Percentiles rank a stretch among this genome's conserved stretches.
These are phyloP conservation scores for Anseranas semipalmata DNA, from an alignment of 2,113 vertebrate genomes.

Conservation along the genomic window DNA sequence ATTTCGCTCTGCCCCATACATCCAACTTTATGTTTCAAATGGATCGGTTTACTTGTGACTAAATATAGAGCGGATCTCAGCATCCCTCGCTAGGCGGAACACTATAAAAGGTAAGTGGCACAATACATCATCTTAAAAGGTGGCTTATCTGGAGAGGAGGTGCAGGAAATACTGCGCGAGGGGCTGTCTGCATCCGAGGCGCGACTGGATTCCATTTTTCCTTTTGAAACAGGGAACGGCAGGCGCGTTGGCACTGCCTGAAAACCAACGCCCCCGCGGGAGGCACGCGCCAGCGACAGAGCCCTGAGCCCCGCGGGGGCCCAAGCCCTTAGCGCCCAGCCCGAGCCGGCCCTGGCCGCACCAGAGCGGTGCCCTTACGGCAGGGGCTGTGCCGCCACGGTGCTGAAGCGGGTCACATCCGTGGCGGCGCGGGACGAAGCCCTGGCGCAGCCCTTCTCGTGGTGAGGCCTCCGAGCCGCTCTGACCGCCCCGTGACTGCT, in stretches of 20 bases:
- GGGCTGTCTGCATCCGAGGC: constrained; percentile 35
- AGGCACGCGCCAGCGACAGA: too few relatives aligned
- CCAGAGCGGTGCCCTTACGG: too few relatives aligned
- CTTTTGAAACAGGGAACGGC: constrained; percentile 43
- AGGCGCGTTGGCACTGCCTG: neutral
- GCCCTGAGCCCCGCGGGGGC: too few relatives aligned
- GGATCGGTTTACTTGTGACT: constrained; percentile 7
- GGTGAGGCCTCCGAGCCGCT: neutral
- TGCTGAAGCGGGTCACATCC: neutral
- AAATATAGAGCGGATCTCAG: constrained; percentile 9
- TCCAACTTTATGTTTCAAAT: constrained; percentile 29
- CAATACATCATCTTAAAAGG: constrained; percentile 70
- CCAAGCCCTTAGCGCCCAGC: too few relatives aligned
- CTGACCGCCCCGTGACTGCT: fast-evolving
- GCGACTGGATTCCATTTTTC: constrained; percentile 40
- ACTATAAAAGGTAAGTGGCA: constrained; percentile 68
- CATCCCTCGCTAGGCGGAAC: constrained; percentile 40
- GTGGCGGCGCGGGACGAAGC: neutral
- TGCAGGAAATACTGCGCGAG: constrained; percentile 50
- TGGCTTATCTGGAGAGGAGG: constrained; percentile 64
- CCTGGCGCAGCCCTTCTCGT: fast-evolving
- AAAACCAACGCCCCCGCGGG: too few relatives aligned
- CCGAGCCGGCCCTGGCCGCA: too few relatives aligned
- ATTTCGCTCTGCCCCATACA: neutral
- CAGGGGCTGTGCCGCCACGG: neutral